Percentiles rank a stretch among this genome's conserved stretches.
phyloP scores from a whole-genome alignment of 2,113 vertebrate genomes.

The Python bivittatus region DNA sequence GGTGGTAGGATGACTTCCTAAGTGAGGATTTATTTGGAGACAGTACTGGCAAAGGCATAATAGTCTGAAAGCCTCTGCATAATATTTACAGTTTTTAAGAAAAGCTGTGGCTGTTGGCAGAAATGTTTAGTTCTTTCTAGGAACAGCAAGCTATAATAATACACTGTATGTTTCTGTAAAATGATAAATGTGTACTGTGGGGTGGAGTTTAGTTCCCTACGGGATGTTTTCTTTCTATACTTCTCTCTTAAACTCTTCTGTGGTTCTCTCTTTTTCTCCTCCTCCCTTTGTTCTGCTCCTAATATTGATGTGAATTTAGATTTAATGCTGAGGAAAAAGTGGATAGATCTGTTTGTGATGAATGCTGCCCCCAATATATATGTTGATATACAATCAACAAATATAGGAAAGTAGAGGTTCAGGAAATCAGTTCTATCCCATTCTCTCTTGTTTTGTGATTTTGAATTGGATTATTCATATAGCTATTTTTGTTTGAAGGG shows the following conservation, averaged over 20 bases:
- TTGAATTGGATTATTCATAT: not conserved
- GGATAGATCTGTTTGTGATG: not conserved
- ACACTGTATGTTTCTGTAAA: slow-evolving; percentile 52
- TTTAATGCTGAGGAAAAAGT: not conserved
- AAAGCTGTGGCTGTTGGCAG: slow-evolving; percentile 74
- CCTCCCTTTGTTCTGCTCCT: not conserved
- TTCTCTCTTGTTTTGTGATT: not conserved
- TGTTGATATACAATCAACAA: not conserved
- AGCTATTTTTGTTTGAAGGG: not conserved
- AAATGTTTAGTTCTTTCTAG: slow-evolving; percentile 74
- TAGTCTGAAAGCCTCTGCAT: slow-evolving; percentile 62
- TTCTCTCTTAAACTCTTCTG: not conserved
- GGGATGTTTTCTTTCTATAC: slow-evolving; percentile 49
- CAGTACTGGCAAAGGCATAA: slow-evolving; percentile 59
- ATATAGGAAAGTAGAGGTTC: not conserved
- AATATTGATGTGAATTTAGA: not conserved
- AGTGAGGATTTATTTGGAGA: slow-evolving; percentile 35
- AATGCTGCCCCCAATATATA: not conserved
- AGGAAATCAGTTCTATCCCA: not conserved
- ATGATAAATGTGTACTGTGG: slow-evolving; percentile 21
- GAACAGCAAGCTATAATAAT: slow-evolving; percentile 64
- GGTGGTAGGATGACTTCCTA: slow-evolving; percentile 15
- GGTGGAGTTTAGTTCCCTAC: slow-evolving; percentile 34
- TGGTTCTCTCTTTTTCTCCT: slow-evolving; percentile 19
- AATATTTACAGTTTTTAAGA: slow-evolving; percentile 69